phyloP scores from a whole-genome alignment of 1,140 invertebrate species.

The Eulimnadia texana region DNA sequence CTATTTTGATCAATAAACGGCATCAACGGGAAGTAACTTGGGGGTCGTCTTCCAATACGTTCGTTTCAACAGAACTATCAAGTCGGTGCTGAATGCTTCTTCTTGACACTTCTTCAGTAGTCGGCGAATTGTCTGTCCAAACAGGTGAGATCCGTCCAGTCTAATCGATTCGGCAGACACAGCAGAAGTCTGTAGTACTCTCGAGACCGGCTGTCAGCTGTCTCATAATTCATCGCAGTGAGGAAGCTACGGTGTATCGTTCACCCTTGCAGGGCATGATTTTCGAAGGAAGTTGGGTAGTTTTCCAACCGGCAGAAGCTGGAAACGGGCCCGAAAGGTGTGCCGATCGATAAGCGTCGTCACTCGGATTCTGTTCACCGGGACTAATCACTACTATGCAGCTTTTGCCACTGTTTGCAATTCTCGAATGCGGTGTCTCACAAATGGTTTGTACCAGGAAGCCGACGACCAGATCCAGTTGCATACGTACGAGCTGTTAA shows the following conservation, averaged over 20 bases:
- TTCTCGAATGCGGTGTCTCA: neutral
- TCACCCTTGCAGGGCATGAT: neutral
- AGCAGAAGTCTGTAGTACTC: too few species aligned
- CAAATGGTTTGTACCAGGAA: conserved; percentile 3
- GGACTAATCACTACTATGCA: conserved; percentile 6
- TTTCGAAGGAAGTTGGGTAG: neutral
- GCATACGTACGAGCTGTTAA: neutral
- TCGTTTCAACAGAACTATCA: neutral
- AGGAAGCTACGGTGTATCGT: conserved; percentile 22
- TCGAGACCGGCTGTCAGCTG: too few species aligned
- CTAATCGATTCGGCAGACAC: too few species aligned
- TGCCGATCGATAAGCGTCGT: neutral
- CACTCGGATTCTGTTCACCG: neutral
- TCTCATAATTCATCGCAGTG: too few species aligned
- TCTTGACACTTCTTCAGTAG: neutral
- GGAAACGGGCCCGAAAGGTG: too few species aligned
- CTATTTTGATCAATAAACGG: neutral
- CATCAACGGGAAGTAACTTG: neutral
- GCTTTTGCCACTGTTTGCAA: neutral
- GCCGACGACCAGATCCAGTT: conserved; percentile 10
- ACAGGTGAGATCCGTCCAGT: too few species aligned
- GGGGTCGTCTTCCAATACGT: neutral
- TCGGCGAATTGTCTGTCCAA: neutral
- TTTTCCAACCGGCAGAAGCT: neutral
- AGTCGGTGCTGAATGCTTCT: neutral